A percentile compares a stretch with the other conserved stretches of the same genome.
These are phyloP conservation scores for Chrysochloris asiatica DNA, from an alignment of 2,113 vertebrate genomes.

Conservation along the genomic window DNA sequence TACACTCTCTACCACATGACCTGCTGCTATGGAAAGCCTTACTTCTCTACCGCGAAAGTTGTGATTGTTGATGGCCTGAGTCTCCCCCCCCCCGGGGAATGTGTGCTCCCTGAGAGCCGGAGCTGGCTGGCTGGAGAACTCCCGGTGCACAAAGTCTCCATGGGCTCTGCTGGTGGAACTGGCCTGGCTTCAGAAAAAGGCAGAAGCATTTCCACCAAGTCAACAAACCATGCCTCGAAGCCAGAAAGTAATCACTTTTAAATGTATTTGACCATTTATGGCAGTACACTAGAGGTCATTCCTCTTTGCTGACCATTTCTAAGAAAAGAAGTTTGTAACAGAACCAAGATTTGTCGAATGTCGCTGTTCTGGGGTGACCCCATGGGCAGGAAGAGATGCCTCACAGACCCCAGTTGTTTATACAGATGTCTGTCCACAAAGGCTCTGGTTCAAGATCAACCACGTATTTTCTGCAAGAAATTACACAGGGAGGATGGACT, in stretches of 20 bases:
- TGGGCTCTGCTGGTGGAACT: no score
- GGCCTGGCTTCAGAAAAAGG: background rate
- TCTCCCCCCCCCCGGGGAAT: background rate
- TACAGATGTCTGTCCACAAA: conserved; percentile 60
- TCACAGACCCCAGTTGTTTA: conserved; percentile 59
- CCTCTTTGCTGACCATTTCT: background rate
- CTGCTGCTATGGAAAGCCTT: no score
- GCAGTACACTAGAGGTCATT: background rate
- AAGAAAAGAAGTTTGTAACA: background rate
- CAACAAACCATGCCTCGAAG: no score
- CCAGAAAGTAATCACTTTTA: background rate
- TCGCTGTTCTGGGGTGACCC: background rate
- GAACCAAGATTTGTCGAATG: conserved; percentile 23
- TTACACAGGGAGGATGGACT: conserved; percentile 34
- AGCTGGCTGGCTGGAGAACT: fast-evolving
- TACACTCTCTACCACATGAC: no score
- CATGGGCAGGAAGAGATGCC: conserved; percentile 51
- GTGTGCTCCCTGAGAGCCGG: background rate
- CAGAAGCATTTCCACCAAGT: no score
- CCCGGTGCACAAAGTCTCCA: background rate
- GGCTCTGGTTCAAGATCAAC: conserved; percentile 39
- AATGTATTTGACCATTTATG: background rate
- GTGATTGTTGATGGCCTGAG: background rate
- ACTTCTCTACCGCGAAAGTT: background rate
- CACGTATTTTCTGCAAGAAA: conserved; percentile 59